Conservation (phyloP, 2,113 vertebrate species). For the Picathartes gymnocephalus region DNA sequence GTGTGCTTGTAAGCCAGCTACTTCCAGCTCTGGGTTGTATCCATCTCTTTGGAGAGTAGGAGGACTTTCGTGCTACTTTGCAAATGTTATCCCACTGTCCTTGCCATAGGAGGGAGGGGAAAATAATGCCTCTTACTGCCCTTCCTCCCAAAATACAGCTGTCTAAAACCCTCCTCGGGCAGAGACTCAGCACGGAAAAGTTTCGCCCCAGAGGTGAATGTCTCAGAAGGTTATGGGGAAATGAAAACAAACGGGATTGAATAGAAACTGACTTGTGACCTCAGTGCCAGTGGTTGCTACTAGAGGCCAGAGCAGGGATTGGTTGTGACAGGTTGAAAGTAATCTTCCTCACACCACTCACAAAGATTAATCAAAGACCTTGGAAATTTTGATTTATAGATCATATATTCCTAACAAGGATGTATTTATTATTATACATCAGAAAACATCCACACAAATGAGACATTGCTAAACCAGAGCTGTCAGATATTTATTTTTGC, state of each 20-base stretch:
- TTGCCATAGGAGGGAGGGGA: not conserved
- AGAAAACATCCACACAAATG: not conserved
- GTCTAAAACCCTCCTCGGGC: not conserved
- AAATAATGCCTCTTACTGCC: not conserved
- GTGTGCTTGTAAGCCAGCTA: not conserved
- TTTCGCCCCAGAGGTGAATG: not conserved
- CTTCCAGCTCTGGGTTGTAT: not conserved
- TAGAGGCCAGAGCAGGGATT: not conserved
- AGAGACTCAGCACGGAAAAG: not conserved
- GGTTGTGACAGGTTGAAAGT: not conserved
- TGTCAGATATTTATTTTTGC: slow-evolving; percentile 30
- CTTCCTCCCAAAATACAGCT: not conserved
- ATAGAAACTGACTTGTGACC: not conserved
- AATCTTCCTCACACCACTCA: not conserved
- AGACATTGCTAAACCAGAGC: not conserved
- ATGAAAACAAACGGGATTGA: not conserved
- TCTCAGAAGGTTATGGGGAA: not conserved
- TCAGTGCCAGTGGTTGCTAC: not conserved
- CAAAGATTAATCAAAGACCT: slow-evolving; percentile 1
- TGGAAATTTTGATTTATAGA: not conserved
- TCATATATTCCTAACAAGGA: not conserved
- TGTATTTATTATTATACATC: not conserved
- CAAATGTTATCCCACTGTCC: not conserved
- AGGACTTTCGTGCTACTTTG: not conserved
- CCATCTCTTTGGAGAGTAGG: not conserved